Percentiles rank a stretch among this genome's conserved stretches.
Conservation (phyloP, 2,797 vertebrate genomes). For the Danio aesculapii region DNA sequence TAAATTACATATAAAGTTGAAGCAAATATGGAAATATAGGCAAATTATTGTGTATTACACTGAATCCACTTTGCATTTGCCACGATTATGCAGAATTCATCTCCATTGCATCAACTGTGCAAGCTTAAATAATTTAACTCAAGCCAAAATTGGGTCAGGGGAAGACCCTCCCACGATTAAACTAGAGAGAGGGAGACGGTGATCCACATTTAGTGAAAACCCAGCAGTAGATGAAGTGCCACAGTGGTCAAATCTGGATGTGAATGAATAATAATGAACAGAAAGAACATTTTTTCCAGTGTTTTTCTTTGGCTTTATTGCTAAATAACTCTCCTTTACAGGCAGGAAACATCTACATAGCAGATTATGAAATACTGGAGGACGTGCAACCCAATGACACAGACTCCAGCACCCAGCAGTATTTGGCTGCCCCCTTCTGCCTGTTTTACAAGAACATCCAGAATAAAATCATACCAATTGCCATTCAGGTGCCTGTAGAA, state of each 20-base stretch:
- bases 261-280: neutral
- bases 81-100: no score
- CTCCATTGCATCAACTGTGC: no score
- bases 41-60: no score
- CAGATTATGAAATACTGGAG: conserved; percentile 88
- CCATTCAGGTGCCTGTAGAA: conserved; percentile 88
- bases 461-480: conserved; percentile 92
- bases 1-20: no score
- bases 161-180: neutral
- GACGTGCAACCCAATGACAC: conserved; percentile 88
- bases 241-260: neutral
- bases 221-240: neutral
- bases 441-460: conserved; percentile 90
- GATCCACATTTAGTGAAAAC: no score
- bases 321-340: conserved; percentile 61
- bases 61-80: no score
- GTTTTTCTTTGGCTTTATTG: neutral
- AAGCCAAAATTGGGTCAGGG: no score
- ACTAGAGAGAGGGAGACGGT: no score
- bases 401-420: conserved; percentile 91
- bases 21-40: no score
- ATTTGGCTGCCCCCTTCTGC: conserved; percentile 91
- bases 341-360: conserved; percentile 93
- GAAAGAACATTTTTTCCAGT: neutral
- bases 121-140: no score